Percentiles rank a stretch among this genome's conserved stretches.
Evolutionary conservation across 1,140 invertebrate genomes (phyloP).

Genomic region (Phocides pigmalion): DNA sequence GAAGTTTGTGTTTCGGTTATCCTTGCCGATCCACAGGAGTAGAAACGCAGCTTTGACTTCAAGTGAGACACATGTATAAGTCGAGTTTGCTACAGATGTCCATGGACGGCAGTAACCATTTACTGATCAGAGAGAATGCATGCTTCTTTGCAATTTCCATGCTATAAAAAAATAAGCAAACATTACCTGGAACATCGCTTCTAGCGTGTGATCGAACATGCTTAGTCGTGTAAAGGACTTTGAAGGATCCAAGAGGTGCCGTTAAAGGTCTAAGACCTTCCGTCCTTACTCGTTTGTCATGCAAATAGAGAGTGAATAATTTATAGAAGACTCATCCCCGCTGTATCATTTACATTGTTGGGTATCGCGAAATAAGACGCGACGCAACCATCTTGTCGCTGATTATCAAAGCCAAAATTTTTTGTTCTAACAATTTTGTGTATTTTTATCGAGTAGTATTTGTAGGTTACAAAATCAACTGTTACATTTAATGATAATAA

Average conservation of each 20-base stretch:
- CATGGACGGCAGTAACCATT: too few species aligned
- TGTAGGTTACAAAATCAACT: too few species aligned
- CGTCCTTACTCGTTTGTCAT: constrained; percentile 72
- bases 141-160: not conserved
- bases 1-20: too few species aligned
- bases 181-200: not conserved
- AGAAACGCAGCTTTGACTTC: too few species aligned
- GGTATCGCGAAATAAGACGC: constrained; percentile 36
- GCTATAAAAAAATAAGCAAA: not conserved
- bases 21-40: too few species aligned
- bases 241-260: constrained; percentile 58
- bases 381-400: constrained; percentile 23
- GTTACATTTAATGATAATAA: too few species aligned
- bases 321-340: constrained; percentile 66
- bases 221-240: constrained; percentile 14
- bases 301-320: constrained; percentile 79
- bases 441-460: too few species aligned
- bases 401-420: constrained; percentile 15
- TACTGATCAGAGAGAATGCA: too few species aligned
- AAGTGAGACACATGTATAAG: too few species aligned
- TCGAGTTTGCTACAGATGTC: too few species aligned
- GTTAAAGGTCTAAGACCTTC: constrained; percentile 69
- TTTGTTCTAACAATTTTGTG: not conserved
- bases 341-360: constrained; percentile 54
- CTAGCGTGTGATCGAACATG: constrained; percentile 5